Evolutionary conservation across 2,113 vertebrate species (phyloP).

Genomic region (Grus americana): DNA sequence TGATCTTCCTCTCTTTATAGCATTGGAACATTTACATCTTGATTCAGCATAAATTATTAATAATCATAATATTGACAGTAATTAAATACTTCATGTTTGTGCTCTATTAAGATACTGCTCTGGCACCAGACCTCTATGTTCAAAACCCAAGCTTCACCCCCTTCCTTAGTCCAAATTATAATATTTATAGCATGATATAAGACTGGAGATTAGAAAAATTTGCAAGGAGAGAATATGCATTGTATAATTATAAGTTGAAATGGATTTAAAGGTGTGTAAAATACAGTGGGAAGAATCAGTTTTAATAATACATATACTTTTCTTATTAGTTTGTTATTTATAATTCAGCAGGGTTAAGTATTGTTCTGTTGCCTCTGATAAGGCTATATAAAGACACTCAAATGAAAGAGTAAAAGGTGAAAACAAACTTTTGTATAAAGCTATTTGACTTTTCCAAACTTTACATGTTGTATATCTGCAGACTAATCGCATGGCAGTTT

Average conservation of each 20-base stretch:
- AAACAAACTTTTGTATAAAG: background rate
- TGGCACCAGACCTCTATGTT: background rate
- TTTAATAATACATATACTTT: slow-evolving; percentile 7
- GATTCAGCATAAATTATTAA: background rate
- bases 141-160: background rate
- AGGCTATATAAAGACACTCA: background rate
- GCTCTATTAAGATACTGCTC: background rate
- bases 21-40: background rate
- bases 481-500: background rate
- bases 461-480: background rate
- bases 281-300: background rate
- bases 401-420: background rate
- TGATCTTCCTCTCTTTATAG: background rate
- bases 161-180: background rate
- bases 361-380: background rate
- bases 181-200: background rate
- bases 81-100: background rate
- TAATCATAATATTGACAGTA: background rate
- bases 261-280: background rate
- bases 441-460: background rate
- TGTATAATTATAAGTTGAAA: background rate
- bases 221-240: background rate
- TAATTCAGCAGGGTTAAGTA: background rate
- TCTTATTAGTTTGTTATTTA: background rate
- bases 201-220: background rate